These are phyloP conservation scores for Drosophila limbata DNA, from an alignment of 2,888 invertebrate genomes.

Conservation along the genomic window DNA sequence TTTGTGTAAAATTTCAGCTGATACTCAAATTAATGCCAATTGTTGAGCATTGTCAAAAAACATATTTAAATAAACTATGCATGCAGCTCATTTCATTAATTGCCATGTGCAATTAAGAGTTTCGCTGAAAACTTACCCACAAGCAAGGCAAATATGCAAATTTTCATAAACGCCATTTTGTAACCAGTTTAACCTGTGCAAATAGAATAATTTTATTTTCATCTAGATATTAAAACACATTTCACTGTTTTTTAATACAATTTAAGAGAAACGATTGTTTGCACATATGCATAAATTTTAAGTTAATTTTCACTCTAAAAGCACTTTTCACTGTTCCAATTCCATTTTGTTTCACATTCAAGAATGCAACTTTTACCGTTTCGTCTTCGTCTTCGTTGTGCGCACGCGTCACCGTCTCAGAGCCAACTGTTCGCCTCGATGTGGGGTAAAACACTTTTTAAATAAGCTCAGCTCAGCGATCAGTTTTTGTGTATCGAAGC, in stretches of 20 bases:
- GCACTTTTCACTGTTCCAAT: constrained; percentile 41
- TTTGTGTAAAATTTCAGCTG: constrained; percentile 42
- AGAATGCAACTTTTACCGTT: constrained; percentile 52
- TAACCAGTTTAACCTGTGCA: constrained; percentile 55
- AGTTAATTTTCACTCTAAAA: constrained; percentile 11
- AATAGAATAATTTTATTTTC: constrained; percentile 39
- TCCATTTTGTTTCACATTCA: constrained; percentile 28
- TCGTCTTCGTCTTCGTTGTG: constrained; percentile 36
- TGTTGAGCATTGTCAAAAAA: constrained; percentile 40
- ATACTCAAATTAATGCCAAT: constrained; percentile 50
- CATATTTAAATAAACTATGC: constrained; percentile 34
- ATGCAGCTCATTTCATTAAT: constrained; percentile 48
- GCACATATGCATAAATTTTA: not conserved
- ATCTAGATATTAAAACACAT: not conserved
- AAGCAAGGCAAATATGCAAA: constrained; percentile 80
- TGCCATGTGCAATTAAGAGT: constrained; percentile 57
- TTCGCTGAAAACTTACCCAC: constrained; percentile 74
- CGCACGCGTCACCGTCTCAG: constrained; percentile 71
- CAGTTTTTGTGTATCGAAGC: constrained; percentile 42
- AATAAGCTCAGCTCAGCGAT: constrained; percentile 28
- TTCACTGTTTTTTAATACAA: not conserved
- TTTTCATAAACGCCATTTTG: constrained; percentile 80
- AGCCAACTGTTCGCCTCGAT: constrained; percentile 44
- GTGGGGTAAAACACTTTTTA: constrained; percentile 49
- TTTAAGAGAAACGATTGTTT: not conserved